Conservation (phyloP, 2,888 invertebrate genomes). For the Prosapia bicincta region DNA sequence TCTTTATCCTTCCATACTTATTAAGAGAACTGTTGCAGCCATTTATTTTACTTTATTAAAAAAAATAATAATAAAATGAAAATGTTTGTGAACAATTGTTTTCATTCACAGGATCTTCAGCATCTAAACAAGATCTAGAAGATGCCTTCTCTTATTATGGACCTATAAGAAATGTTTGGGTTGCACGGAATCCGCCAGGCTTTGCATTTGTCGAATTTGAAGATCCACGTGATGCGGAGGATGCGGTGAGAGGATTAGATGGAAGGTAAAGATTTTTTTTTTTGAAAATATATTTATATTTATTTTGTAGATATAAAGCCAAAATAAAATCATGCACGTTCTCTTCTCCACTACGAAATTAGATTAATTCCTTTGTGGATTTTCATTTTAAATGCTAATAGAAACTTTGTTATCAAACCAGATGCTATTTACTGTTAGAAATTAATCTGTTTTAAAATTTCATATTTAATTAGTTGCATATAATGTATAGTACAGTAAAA, state of each 20-base stretch:
- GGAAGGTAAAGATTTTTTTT: conserved; percentile 48
- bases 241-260: conserved; percentile 69
- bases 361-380: no score
- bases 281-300: background rate
- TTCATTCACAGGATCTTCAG: conserved; percentile 47
- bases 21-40: no score
- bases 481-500: no score
- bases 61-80: no score
- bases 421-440: no score
- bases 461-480: no score
- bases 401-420: no score
- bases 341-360: background rate
- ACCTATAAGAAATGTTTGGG: conserved; percentile 91
- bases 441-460: no score
- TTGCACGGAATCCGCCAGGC: conserved; percentile 94
- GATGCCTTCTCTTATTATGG: conserved; percentile 92
- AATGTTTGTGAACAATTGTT: no score
- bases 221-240: conserved; percentile 88
- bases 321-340: background rate
- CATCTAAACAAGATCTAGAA: conserved; percentile 90
- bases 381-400: no score
- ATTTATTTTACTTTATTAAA: no score
- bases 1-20: no score
- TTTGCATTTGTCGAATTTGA: conserved; percentile 95
- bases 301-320: background rate